These are phyloP conservation scores for Dermolepida albohirtum DNA, from an alignment of 2,888 invertebrate genomes.

Conservation along the genomic window DNA sequence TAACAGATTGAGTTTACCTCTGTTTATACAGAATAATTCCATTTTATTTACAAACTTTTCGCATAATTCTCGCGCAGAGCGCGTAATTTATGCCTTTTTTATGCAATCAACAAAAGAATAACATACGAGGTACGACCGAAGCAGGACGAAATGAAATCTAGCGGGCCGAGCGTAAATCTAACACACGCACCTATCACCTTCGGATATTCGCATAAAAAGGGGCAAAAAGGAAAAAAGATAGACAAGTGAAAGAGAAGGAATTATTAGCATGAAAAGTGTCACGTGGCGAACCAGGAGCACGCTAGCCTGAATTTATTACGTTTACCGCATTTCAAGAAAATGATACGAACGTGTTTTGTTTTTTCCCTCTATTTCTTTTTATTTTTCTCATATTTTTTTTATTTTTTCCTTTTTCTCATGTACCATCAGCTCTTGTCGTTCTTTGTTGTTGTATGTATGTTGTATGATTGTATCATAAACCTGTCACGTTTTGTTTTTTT, in stretches of 20 bases:
- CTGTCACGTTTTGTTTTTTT: slow-evolving; percentile 28
- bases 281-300: slow-evolving; percentile 23
- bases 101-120: slow-evolving; percentile 13
- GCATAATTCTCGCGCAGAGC: slow-evolving; percentile 21
- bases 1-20: no score
- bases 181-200: slow-evolving; percentile 19
- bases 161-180: slow-evolving; percentile 9
- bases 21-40: no score
- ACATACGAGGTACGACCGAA: slow-evolving; percentile 12
- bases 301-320: slow-evolving; percentile 26
- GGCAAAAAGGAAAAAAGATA: not conserved
- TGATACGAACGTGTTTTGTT: slow-evolving; percentile 29
- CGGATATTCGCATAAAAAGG: slow-evolving; percentile 4
- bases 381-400: slow-evolving; percentile 8
- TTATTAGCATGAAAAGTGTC: slow-evolving; percentile 35
- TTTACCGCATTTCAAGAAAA: slow-evolving; percentile 22
- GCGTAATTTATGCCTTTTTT: slow-evolving; percentile 28
- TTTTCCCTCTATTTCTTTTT: slow-evolving; percentile 5
- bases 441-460: slow-evolving; percentile 15
- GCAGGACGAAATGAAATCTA: slow-evolving; percentile 23
- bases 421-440: not conserved
- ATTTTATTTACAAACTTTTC: slow-evolving; percentile 13
- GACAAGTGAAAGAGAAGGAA: slow-evolving; percentile 24
- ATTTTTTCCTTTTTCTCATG: not conserved
- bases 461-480: slow-evolving; percentile 26